Conservation (phyloP, 2,797 vertebrate species). For the Trachops cirrhosus region DNA sequence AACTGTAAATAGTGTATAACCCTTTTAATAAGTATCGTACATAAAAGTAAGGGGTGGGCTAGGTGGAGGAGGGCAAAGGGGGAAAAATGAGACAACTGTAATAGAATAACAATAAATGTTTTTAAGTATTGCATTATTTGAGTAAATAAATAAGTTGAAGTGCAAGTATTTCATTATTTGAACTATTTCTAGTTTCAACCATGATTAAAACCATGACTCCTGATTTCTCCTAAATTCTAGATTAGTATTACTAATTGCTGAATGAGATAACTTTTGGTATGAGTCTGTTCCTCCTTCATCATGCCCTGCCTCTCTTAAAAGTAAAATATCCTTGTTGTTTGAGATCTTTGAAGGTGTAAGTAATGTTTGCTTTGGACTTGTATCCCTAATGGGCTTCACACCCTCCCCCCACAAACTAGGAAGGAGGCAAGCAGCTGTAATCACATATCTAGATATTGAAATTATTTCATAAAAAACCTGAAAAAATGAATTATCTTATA, state of each 20-base stretch:
- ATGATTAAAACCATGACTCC: not conserved
- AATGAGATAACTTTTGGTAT: not conserved
- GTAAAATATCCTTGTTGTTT: not conserved
- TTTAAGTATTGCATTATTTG: not conserved
- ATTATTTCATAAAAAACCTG: not conserved
- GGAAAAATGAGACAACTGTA: too few species aligned
- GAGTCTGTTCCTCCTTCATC: not conserved
- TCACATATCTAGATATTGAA: not conserved
- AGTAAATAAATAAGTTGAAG: not conserved
- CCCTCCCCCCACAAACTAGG: not conserved
- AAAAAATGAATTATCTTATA: not conserved
- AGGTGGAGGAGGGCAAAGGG: too few species aligned
- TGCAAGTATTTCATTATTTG: not conserved
- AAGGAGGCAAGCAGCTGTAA: not conserved
- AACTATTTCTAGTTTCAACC: conserved; percentile 10
- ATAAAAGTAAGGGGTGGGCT: not conserved
- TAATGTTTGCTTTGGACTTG: not conserved
- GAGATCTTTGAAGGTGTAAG: not conserved
- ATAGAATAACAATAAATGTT: too few species aligned
- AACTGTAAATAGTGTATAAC: conserved; percentile 29
- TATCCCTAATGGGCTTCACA: not conserved
- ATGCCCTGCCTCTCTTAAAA: not conserved
- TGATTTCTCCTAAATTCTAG: conserved; percentile 15
- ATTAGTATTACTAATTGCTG: not conserved
- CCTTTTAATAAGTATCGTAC: not conserved